Evolutionary conservation across 92 coral and sea anemone species (phyloP), one percentile per base, ranked within the genome.

Genomic region (Nematostella vectensis): DNA sequence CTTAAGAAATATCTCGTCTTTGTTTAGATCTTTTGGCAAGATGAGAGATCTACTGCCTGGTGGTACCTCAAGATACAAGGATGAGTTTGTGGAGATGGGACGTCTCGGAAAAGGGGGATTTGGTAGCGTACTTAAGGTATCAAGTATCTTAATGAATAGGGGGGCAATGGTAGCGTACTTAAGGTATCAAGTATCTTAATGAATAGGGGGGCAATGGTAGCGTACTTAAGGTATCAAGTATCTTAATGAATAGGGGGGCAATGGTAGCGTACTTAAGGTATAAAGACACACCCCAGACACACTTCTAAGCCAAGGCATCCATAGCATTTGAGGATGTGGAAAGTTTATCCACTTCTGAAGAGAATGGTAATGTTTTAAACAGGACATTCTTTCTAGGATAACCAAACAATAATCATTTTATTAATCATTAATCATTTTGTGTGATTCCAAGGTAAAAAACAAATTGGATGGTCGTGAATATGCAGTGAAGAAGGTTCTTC

Each of bases 201-300:
- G 99, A 96, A 13, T 86, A 87, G 61, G 99, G 99, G 11, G 99
- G 99, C 24, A 86, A 86, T 72, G 99, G 98, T 11, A 93, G 96
- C 68, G 98, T 87, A 8, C 80, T 86, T 55, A 91, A 91, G 86
- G 89, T 82, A 44, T 40, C 52, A n/a, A 4, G 11, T 42, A 13
- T n/a, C 16, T 47, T 19, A 25, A n/a, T n/a, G 99, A 96, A 13
- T 86, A 87, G 61, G 99, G 99, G 11, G 99, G 99, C 24, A 86
- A 86, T 72, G 99, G 98, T 11, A 93, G 96, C 68, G 98, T 87
- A 8, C 80, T 86, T 55, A 91, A 91, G 86, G 89, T 82, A 44
- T 40, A 58, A n/a, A 4, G 11, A n/a, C n/a, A n/a, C n/a, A n/a
- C n/a, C n/a, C n/a, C n/a, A n/a, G n/a, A n/a, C n/a, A n/a, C n/a